Evolutionary conservation across 30 jellyfish, hydroid and myxozoan species (phyloP), one percentile per base, ranked within the genome.

Genomic region (Pseudorhiza aurosa): DNA sequence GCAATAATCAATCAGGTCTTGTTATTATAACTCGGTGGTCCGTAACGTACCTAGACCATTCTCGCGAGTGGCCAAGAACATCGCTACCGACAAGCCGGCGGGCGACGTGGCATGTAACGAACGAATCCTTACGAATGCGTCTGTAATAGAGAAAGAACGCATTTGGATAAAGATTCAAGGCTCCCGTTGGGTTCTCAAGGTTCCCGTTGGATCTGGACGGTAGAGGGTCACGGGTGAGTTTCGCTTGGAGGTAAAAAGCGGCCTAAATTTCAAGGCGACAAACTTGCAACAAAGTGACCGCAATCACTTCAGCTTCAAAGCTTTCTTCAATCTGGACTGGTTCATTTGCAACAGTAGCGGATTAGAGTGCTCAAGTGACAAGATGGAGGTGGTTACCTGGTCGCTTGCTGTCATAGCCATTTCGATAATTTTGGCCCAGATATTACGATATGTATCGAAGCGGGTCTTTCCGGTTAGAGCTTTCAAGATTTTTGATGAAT

Each of bases 401-500:
- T 77, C 82, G 1, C 82, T 77, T 45, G 39, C 51, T 42, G 89
- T 77, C 59, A 43, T 49, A 37, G 74, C 82, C 9, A 33, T 60
- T 1, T 44, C 89, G 8, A 19, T 64, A 2, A 31, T 68, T 17
- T 17, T 65, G 15, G 81, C 84, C 9, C 92, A 81, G 25, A 57
- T 67, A 9, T 53, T 81, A 32, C 92, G 92, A 10, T 32, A 42
- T 15, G 44, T 67, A 33, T 19, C 25, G 58, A 81, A 47, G 39
- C 31, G 24, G 26, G 32, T 67, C 35, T 22, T 81, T 19, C 15
- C 37, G 14, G 85, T 55, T 27, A 46, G 39, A 18, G 32, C 44
- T 5, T 81, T 81, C 60, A 22, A 35, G 42, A 45, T 85, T 18
- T 15, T 85, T 21, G 95, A 85, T 60, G 95, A 85, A 43, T 74